phyloP scores from a whole-genome alignment of 23 tunicate species.

The Trididemnum clinides region DNA sequence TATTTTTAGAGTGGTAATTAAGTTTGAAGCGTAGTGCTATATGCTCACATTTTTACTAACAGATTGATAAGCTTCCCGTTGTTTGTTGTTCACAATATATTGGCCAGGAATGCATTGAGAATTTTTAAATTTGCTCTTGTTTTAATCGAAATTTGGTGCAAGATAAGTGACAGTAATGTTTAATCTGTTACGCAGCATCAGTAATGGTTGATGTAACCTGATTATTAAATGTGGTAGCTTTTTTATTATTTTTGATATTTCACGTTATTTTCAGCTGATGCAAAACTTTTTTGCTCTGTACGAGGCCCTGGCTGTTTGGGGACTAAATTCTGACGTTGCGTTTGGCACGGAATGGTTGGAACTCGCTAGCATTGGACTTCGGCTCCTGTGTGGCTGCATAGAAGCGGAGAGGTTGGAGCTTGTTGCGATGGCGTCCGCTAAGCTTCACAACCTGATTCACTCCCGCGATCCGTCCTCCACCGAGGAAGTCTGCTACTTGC shows the following conservation, averaged over 20 bases:
- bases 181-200: too few species aligned
- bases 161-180: too few species aligned
- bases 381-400: conserved; percentile 68
- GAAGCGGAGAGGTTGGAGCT: conserved; percentile 49
- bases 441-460: conserved; percentile 78
- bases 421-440: conserved; percentile 92
- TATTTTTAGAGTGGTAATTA: too few species aligned
- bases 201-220: too few species aligned
- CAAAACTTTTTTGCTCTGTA: conserved; percentile 66
- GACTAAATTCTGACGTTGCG: conserved; percentile 12
- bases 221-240: too few species aligned
- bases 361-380: conserved; percentile 66
- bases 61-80: too few species aligned
- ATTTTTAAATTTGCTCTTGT: too few species aligned
- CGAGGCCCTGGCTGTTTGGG: conserved; percentile 83
- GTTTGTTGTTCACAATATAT: too few species aligned
- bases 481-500: conserved; percentile 74
- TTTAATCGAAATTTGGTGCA: too few species aligned
- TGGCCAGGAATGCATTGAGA: too few species aligned
- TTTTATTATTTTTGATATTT: not conserved
- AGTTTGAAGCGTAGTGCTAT: too few species aligned
- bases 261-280: conserved; percentile 44
- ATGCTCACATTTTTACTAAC: too few species aligned
- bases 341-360: conserved; percentile 65
- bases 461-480: conserved; percentile 59